Conservation (phyloP, 2,888 invertebrate genomes). For the Idaea biselata region DNA sequence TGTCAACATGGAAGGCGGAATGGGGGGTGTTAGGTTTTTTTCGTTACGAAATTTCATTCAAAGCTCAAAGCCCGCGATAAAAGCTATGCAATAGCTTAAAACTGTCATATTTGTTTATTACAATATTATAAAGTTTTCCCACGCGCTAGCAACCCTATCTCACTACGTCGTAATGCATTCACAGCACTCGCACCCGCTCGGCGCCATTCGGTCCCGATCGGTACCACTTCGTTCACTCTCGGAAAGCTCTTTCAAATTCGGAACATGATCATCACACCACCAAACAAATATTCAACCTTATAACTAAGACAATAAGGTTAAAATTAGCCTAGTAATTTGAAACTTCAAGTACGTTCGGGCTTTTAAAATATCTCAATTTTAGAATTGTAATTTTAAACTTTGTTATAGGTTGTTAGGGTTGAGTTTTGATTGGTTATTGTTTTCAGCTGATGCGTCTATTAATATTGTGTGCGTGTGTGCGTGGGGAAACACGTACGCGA, state of each 20-base stretch:
- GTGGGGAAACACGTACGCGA: slow-evolving; percentile 64
- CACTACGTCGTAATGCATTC: slow-evolving; percentile 75
- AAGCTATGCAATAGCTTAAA: no score
- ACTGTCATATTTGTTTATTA: no score
- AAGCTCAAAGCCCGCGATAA: no score
- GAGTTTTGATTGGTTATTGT: slow-evolving; percentile 36
- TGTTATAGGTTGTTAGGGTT: slow-evolving; percentile 35
- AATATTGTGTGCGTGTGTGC: slow-evolving; percentile 64
- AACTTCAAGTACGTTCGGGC: slow-evolving; percentile 63
- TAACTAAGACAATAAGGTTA: slow-evolving; percentile 21
- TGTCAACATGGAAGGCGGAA: no score
- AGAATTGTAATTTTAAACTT: slow-evolving; percentile 33
- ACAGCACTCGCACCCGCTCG: slow-evolving; percentile 70
- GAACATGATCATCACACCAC: slow-evolving; percentile 62
- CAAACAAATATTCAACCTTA: slow-evolving; percentile 39
- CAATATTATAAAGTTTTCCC: slow-evolving; percentile 37
- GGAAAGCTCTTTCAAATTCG: slow-evolving; percentile 75
- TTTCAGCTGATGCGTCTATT: slow-evolving; percentile 77
- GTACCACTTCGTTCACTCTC: slow-evolving; percentile 71
- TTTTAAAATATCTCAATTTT: slow-evolving; percentile 77
- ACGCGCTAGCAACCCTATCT: slow-evolving; percentile 54
- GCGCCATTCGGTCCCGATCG: slow-evolving; percentile 77
- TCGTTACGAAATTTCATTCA: no score
- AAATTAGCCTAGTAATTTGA: slow-evolving; percentile 30
- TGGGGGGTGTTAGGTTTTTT: no score